phyloP scores from a whole-genome alignment of 2,797 vertebrate genomes.

The Helarctos malayanus region DNA sequence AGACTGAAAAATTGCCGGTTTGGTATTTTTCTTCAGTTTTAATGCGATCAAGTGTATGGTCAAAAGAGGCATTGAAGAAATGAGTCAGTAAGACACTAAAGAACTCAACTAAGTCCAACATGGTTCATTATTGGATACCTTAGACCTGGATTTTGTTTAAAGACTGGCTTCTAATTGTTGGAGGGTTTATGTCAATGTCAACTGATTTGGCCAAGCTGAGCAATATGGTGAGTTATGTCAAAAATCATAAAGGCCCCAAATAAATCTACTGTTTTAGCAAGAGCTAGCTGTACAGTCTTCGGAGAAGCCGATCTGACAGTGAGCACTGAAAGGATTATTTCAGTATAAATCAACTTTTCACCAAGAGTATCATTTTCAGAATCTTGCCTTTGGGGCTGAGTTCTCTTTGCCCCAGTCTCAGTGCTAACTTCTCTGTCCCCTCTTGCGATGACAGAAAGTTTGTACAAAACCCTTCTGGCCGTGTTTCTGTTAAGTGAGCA shows the following conservation, averaged over 20 bases:
- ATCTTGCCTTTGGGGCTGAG: neutral
- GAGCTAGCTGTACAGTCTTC: neutral
- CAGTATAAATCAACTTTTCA: conserved; percentile 43
- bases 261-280: neutral
- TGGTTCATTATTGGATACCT: neutral
- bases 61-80: conserved; percentile 18
- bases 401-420: neutral
- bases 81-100: neutral
- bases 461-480: neutral
- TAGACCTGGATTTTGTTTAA: conserved; percentile 35
- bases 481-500: neutral
- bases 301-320: neutral
- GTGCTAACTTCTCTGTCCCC: neutral
- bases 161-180: neutral
- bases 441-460: conserved; percentile 16
- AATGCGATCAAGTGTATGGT: neutral
- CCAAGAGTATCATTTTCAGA: conserved; percentile 44
- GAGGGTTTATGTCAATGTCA: neutral
- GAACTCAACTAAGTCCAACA: neutral
- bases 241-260: neutral
- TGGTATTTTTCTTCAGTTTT: conserved; percentile 43
- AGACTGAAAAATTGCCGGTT: neutral
- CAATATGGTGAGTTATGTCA: neutral
- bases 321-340: conserved; percentile 34
- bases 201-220: neutral